Conservation (phyloP, 64 coral and sea anemone genomes). For the Trachythela sp. region DNA sequence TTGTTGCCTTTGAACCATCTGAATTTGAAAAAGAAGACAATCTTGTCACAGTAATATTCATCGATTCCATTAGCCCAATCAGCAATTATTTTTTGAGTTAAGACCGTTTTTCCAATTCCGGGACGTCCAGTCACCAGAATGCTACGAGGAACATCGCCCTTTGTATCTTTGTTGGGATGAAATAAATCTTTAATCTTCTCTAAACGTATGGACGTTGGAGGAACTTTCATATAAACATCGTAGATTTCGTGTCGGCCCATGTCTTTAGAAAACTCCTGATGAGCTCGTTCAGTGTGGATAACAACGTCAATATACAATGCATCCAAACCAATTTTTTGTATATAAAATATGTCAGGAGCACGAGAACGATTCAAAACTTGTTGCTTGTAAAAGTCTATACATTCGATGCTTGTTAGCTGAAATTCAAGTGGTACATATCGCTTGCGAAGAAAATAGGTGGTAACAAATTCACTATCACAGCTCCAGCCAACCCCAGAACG, state of each 20-base stretch:
- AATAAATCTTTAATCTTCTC: slow-evolving; percentile 17
- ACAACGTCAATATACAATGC: background rate
- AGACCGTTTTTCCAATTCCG: background rate
- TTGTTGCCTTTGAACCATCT: background rate
- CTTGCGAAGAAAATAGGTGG: background rate
- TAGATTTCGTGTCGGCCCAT: slow-evolving; percentile 39
- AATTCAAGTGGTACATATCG: background rate
- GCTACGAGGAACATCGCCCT: background rate
- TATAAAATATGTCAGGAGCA: too few species aligned
- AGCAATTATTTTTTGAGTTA: background rate
- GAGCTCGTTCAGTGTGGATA: slow-evolving; percentile 28
- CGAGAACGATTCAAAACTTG: background rate
- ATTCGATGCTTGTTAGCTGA: background rate
- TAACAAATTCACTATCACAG: background rate
- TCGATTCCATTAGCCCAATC: background rate
- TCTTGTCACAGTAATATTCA: background rate
- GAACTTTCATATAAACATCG: slow-evolving; percentile 2
- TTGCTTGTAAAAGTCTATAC: background rate
- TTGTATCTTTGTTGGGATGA: background rate
- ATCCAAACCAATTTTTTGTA: slow-evolving; percentile 12
- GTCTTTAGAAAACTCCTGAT: background rate
- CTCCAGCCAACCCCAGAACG: background rate
- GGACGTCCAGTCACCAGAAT: slow-evolving; percentile 10
- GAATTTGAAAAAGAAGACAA: background rate
- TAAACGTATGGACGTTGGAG: background rate